These are phyloP conservation scores for Alviniconcha marisindica DNA, from an alignment of 1,140 invertebrate genomes.

Conservation along the genomic window DNA sequence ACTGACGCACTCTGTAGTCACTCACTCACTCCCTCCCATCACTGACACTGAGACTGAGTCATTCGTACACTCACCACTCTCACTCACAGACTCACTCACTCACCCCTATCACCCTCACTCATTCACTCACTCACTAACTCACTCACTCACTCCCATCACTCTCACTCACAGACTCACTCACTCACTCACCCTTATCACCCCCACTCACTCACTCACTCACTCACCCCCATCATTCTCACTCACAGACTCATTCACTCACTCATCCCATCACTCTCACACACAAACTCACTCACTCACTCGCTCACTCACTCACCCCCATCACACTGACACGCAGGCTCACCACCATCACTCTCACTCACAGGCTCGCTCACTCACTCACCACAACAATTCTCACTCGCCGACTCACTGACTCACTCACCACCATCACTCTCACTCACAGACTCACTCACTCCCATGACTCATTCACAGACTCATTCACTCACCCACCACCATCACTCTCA, in stretches of 20 bases:
- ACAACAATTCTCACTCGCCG: background rate
- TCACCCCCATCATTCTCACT: background rate
- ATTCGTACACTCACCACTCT: no score
- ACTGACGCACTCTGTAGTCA: no score
- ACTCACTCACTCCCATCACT: background rate
- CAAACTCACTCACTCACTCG: no score
- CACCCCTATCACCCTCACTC: no score
- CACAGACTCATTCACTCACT: background rate
- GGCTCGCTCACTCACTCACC: no score
- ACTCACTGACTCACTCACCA: background rate
- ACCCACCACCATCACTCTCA: background rate
- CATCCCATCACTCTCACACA: background rate
- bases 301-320: no score
- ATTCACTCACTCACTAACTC: no score
- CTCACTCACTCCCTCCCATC: no score
- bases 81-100: no score
- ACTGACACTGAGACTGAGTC: no score
- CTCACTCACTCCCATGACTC: background rate
- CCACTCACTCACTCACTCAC: background rate
- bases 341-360: no score
- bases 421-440: background rate
- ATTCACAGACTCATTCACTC: background rate
- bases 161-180: conserved; percentile 21
- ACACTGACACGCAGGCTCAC: no score
- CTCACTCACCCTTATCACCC: background rate